These are phyloP conservation scores for Taxidea taxus DNA, from an alignment of 2,113 vertebrate genomes.

Conservation along the genomic window DNA sequence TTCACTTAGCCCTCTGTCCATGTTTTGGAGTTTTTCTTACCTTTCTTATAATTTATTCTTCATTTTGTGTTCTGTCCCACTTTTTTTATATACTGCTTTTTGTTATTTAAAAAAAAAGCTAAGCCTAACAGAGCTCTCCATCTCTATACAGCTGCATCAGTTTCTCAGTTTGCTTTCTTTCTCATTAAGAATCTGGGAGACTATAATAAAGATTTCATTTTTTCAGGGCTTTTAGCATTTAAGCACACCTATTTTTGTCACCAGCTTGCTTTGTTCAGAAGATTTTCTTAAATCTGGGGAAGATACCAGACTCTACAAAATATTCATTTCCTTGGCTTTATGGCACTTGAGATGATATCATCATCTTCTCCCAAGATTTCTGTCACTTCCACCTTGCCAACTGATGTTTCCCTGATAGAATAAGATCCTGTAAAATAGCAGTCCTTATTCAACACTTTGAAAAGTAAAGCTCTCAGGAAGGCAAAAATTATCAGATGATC, in stretches of 20 bases:
- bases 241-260: neutral
- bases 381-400: slow-evolving; percentile 26
- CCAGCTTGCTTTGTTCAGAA: neutral
- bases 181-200: neutral
- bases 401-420: neutral
- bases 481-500: neutral
- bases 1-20: neutral
- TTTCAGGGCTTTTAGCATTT: neutral
- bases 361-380: slow-evolving; percentile 31
- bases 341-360: neutral
- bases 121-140: neutral
- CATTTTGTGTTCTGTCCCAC: neutral
- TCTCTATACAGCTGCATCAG: neutral
- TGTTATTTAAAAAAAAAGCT: neutral
- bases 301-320: neutral
- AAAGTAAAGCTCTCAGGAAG: slow-evolving; percentile 4
- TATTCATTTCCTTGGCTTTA: slow-evolving; percentile 26
- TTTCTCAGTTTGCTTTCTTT: neutral
- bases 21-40: neutral
- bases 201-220: neutral
- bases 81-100: neutral
- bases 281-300: slow-evolving; percentile 33
- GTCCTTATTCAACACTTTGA: neutral
- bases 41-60: neutral
- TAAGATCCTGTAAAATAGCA: slow-evolving; percentile 14